Base-by-base conservation (phyloP, 92 coral and sea anemone species). In the Pocillopora grandis region DNA sequence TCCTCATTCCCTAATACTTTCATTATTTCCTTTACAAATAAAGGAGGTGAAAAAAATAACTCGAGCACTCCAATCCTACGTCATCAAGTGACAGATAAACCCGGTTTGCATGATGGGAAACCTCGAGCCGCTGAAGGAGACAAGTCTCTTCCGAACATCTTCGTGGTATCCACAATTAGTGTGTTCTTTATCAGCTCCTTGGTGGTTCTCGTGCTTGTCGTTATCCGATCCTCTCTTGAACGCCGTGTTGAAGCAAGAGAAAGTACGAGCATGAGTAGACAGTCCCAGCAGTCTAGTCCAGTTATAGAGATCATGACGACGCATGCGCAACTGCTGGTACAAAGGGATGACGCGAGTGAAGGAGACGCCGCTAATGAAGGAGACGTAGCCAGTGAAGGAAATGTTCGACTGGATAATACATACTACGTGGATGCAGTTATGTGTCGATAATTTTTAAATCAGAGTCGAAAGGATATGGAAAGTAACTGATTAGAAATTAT, bases 111-210 rank as follows among this genome's bases (percentile, higher is more conserved):
- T 20, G 60, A 59, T 37, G 18, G n/a, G 17, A 33, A 59, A 23
- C 63, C 20, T 5, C 27, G 35, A 19, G 18, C 69, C 0, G 3
- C 33, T 2, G 57, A 42, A n/a, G 69, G 17, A 37, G 23, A 59
- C 17, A 18, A 33, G 16, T 10, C 23, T 27, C 63, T 58, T 37
- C 77, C 77, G 12, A 81, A 81, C 59, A 59, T 59, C 13, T 69
- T 81, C 58, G 85, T 71, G 48, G 85, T 58, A 1, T 81, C 85
- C 48, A 81, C 52, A 17, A 14, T 71, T 0, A 9, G 77, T 20
- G 74, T 81, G 64, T 58, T 81, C 19, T 8, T 81, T 17, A 69
- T 71, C 13, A 56, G 48, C 20, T 81, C 85, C 52, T 14, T 59
- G 33, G 6, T 81, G 21, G 35, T 69, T 12, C 59, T 71, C 27